These are phyloP conservation scores for Sylvietta virens DNA, from an alignment of 2,113 vertebrate genomes.

Conservation along the genomic window DNA sequence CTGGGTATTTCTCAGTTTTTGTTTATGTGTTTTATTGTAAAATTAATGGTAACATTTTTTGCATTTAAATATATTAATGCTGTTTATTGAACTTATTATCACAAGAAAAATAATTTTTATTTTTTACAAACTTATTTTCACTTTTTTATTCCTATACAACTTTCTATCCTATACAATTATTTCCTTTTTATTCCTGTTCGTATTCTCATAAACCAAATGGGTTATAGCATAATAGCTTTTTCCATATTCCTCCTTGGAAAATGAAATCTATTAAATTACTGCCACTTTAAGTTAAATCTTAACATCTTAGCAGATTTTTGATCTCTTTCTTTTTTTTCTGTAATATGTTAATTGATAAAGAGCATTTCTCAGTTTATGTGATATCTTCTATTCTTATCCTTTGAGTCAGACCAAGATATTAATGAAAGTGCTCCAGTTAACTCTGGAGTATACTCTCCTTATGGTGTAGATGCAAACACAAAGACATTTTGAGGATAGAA, in stretches of 20 bases:
- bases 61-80: no score
- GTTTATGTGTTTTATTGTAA: not conserved
- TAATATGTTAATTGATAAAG: not conserved
- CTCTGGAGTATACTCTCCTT: not conserved
- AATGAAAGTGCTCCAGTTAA: not conserved
- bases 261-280: not conserved
- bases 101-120: not conserved
- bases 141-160: not conserved
- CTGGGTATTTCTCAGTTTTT: not conserved
- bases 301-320: not conserved
- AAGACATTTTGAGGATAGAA: not conserved
- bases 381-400: not conserved
- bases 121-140: not conserved
- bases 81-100: not conserved
- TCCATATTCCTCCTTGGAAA: not conserved
- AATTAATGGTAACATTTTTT: not conserved
- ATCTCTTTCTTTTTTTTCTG: not conserved
- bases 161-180: not conserved
- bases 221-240: not conserved
- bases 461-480: not conserved
- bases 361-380: not conserved
- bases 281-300: not conserved
- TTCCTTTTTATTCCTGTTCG: not conserved
- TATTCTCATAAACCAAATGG: not conserved
- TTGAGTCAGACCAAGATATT: not conserved